A percentile compares a stretch with the other conserved stretches of the same genome.
phyloP scores from a whole-genome alignment of 2,888 invertebrate species.

The Clunio marinus region DNA sequence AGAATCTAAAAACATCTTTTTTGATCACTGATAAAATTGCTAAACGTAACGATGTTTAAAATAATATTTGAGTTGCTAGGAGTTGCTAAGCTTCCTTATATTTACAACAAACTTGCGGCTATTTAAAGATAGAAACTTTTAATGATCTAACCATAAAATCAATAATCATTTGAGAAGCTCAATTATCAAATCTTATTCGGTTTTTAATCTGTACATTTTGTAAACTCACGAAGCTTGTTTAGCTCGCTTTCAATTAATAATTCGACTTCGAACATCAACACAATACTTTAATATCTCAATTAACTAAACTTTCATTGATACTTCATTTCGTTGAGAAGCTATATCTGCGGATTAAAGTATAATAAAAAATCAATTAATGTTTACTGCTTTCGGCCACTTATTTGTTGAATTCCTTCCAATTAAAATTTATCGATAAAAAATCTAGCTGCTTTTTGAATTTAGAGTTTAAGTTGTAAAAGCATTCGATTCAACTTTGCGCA shows the following conservation, averaged over 20 bases:
- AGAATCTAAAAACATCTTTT: too few relatives aligned
- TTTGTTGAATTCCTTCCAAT: constrained; percentile 2
- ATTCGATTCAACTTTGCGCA: background rate
- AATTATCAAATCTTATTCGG: too few relatives aligned
- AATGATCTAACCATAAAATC: too few relatives aligned
- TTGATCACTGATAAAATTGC: too few relatives aligned
- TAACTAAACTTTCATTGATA: constrained; percentile 1
- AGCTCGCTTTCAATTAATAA: too few relatives aligned
- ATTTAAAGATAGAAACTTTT: too few relatives aligned
- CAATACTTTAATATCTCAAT: background rate
- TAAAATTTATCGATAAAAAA: constrained; percentile 13
- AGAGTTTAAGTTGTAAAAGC: background rate
- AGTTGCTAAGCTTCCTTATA: too few relatives aligned
- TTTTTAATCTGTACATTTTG: too few relatives aligned
- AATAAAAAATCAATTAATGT: constrained; percentile 29
- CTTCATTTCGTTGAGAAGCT: background rate
- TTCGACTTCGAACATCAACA: background rate
- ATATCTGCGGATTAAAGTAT: constrained; percentile 5
- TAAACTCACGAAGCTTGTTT: background rate
- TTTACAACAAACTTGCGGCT: too few relatives aligned
- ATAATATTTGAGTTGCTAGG: too few relatives aligned
- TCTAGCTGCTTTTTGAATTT: background rate
- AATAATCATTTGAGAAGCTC: too few relatives aligned
- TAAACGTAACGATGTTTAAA: too few relatives aligned
- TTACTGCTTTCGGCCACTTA: constrained; percentile 19